Base-by-base conservation (phyloP, 2,888 invertebrate species). In the Taphrorychus bicolor region DNA sequence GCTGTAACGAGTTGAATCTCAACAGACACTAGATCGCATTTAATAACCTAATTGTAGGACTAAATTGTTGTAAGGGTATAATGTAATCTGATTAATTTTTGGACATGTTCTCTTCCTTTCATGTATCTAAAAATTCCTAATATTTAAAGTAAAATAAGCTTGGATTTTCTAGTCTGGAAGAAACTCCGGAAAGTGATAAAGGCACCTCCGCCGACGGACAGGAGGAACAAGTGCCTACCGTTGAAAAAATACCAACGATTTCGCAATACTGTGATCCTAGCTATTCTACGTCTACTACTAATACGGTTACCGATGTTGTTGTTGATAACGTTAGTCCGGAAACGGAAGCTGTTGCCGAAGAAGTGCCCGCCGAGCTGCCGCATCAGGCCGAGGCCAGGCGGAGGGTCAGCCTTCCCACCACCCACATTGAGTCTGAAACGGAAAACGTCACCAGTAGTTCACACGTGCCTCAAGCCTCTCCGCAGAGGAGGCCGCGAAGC, bases 211-310 rank as follows among this genome's bases (percentile, higher is more conserved):
- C 16, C 45, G 51, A 51, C n/a, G 51, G 51, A 52, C 24, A 32
- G 17, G 40, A 48, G 18, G 76, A 78, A 71, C 77, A 79, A 76
- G 78, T 78, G 77, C 77, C 78, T 77, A 71, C 73, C 72, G 82
- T 84, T 53, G 85, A 86, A 63, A 87, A 85, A 81, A 88, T 90
- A 75, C 87, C 89, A 77, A 88, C 89, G 71, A 90, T 90, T 83
- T 89, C 89, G 72, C 89, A 90, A 74, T 89, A 89, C 79, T 90
- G 90, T 84, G 90, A 90, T 84, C 89, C 89, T 77, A 89, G 87
- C 82, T 84, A 85, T 59, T 80, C 77, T 67, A 73, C 76, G 73
- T 71, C 73, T 73, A 73, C 73, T 73, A 73, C 74, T 72, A 73
- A 71, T 69, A 69, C 70, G 59, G 59, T 71, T 63, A 66, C 73